Evolutionary conservation across 1,140 invertebrate genomes (phyloP), one percentile per base, ranked within the genome.

Genomic region (Sitobion miscanthi): DNA sequence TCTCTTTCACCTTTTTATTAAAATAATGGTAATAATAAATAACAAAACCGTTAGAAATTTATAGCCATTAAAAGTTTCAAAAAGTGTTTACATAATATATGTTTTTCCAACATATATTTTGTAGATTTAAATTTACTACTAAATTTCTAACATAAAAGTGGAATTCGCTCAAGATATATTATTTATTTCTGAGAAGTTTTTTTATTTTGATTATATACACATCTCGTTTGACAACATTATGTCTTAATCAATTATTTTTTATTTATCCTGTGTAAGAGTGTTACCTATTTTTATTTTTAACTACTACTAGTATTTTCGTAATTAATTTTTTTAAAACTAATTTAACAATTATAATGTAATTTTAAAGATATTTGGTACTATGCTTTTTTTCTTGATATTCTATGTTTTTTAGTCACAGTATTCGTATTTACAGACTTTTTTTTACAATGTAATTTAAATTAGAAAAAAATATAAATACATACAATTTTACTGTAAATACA

Each of bases 161-260:
- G 7, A 93, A 93, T 86, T 93, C 91, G 91, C 91, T 93, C 91
- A 93, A 93, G 49, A 85, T 25, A 82, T 92, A 92, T 91, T n/a
- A 91, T 92, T 92, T 83, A 92, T 92, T 82, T 35, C 90, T 92
- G 69, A 91, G n/a, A 45, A 69, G 21, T 30, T 91, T 49, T n/a
- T 91, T 69, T 45, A 14, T 91, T 91, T 91, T 91, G 49, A 91
- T 54, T 49, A 35, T 77, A 23, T 35, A 91, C 23, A 91, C 90
- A 77, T 91, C 90, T 90, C 30, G 1, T 90, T 62, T 42, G 30
- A 82, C 38, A 91, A 77, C 3, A 77, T 91, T 45, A 90, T 90
- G 38, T 88, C 47, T 89, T 89, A n/a, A 89, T 57, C 2, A 35
- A 35, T 88, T 52, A 52, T 69, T 90, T 69, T 69, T 90, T 62